Conservation (phyloP, 2,888 invertebrate genomes). For the Apamea monoglypha region DNA sequence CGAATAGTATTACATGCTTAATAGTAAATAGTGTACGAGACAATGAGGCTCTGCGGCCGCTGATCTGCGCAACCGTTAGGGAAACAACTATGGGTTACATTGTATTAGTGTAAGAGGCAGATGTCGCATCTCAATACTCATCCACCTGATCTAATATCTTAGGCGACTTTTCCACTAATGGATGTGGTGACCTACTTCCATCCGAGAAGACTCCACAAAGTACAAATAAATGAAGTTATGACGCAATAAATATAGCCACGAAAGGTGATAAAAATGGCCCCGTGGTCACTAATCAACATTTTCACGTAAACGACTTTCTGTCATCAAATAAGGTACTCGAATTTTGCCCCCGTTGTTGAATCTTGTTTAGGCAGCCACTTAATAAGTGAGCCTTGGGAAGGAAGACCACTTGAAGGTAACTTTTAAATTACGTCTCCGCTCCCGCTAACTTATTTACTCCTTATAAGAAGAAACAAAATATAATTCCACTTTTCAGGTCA, state of each 20-base stretch:
- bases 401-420: constrained; percentile 82
- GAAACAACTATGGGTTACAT: constrained; percentile 14
- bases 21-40: constrained; percentile 24
- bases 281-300: constrained; percentile 62
- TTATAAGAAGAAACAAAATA: constrained; percentile 89
- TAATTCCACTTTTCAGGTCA: constrained; percentile 89
- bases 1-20: constrained; percentile 15
- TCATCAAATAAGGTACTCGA: constrained; percentile 72
- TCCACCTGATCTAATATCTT: constrained; percentile 38
- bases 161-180: constrained; percentile 21
- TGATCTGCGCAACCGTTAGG: constrained; percentile 26
- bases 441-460: constrained; percentile 87
- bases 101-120: constrained; percentile 14
- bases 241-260: constrained; percentile 33
- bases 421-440: constrained; percentile 87
- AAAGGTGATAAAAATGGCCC: constrained; percentile 45
- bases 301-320: constrained; percentile 68
- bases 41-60: constrained; percentile 15
- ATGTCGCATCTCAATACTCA: constrained; percentile 26
- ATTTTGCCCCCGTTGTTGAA: constrained; percentile 74
- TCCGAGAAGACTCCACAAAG: constrained; percentile 6
- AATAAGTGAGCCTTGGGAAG: constrained; percentile 76
- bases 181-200: constrained; percentile 35
- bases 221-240: constrained; percentile 51
- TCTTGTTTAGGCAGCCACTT: constrained; percentile 77